Conservation (phyloP, 2,888 invertebrate genomes). For the Cheilosia urbana region DNA sequence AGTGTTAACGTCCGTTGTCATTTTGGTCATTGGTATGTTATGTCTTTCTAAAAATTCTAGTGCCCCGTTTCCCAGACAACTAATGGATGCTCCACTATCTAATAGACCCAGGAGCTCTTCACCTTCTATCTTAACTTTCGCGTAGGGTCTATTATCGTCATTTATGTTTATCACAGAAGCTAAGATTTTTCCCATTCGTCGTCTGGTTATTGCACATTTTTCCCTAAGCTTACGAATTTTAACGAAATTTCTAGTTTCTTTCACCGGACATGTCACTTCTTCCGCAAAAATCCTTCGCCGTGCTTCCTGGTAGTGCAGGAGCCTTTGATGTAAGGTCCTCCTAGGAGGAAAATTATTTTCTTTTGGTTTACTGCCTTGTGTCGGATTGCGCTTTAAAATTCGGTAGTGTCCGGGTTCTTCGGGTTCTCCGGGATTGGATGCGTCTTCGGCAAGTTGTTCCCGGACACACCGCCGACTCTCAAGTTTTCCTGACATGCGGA, state of each 20-base stretch:
- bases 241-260: background rate
- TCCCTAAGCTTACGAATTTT: slow-evolving; percentile 1
- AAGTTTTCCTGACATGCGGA: no score
- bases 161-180: background rate
- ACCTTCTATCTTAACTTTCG: slow-evolving; percentile 5
- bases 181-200: background rate
- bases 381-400: no score
- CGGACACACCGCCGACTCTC: no score
- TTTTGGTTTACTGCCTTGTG: no score
- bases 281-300: background rate
- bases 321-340: background rate
- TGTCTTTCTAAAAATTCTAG: background rate
- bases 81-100: slow-evolving; percentile 18
- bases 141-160: slow-evolving; percentile 23
- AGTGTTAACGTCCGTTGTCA: background rate
- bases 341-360: no score
- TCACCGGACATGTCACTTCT: background rate
- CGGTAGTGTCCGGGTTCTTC: no score
- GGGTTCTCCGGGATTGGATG: no score
- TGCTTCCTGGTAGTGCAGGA: background rate
- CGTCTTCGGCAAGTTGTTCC: no score
- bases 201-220: background rate
- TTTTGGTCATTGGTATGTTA: background rate
- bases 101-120: background rate
- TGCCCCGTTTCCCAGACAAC: slow-evolving; percentile 12